Evolutionary conservation across 2,888 invertebrate genomes (phyloP), one percentile per base, ranked within the genome.

Genomic region (Halictus quadricinctus): DNA sequence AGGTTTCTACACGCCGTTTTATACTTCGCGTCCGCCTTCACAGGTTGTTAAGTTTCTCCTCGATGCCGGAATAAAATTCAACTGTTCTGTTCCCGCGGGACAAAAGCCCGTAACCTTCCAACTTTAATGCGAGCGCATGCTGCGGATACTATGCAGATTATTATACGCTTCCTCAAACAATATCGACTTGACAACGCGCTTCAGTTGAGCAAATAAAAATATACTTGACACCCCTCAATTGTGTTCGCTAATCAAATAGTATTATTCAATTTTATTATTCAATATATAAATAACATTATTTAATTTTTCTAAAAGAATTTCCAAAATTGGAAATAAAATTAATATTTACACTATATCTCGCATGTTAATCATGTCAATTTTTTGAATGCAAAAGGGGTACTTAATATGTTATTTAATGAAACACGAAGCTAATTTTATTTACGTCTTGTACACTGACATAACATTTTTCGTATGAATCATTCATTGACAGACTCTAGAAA

Each of bases 1-100:
- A 41, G 29, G 15, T 74, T 74, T 41, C 29, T 41, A 7, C 73
- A 74, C 66, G 73, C 54, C 73, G 36, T 54, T 29, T 73, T 13
- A 50, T 54, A n/a, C 54, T 21, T 74, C 15, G 21, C n/a, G n/a
- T 54, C n/a, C 36, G 18, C 21, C 69, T 66, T 66, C 18, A 36
- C 66, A 36, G 29, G 36, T 66, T 36, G 66, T 66, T 66, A 18
- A 36, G 18, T 36, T 66, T 36, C 66, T 29, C 3, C 36, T 66
- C 66, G 18, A 66, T 21, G 29, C 8, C 10, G 18, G 29, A 66
- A 66, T 66, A 66, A 66, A 66, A 66, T 66, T 66, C 36, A 36
- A 29, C 29, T 36, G 29, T 66, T 66, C 8, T 10, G 36, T 36
- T 36, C 8, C 36, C 8, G 29, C 18, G 29, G 36, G 66, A 36